Evolutionary conservation across 2,888 invertebrate genomes (phyloP), one percentile per base, ranked within the genome.

Genomic region (Tanytarsus gracilentus): DNA sequence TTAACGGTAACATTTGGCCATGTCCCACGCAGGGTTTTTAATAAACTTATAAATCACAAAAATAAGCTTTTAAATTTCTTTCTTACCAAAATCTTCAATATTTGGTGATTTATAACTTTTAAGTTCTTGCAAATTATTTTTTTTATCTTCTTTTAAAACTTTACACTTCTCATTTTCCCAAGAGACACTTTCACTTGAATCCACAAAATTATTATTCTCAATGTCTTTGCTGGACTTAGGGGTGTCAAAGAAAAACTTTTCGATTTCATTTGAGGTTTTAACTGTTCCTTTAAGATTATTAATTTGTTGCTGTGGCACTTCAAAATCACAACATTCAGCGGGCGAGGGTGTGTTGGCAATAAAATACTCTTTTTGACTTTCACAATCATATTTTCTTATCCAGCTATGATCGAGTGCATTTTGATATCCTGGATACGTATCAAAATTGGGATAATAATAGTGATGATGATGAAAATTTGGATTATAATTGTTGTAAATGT

Each of bases 391-490:
- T 26, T 60, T 60, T 25, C 36, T 30, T 7, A 30, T 23, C 60
- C 60, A 60, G 36, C 26, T 60, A n/a, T 50, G 25, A 6, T 50
- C 44, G 4, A 18, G 1, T 39, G 53, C 23, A 16, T 16, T 18
- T 21, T 23, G 29, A 9, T 58, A 21, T 8, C 50, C 36, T 18
- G 21, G 27, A 23, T 50, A 50, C 21, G n/a, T 36, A 36, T 21
- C 29, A 7, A 40, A 29, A 25, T 49, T 60, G 2, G 36, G 49
- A 25, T 60, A 60, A 11, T 60, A 60, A 36, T 50, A 50, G 16
- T 60, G 60, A 50, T 60, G 50, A 36, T 60, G 50, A 27, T 60
- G 60, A 36, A 16, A 60, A 33, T 60, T 60, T 29, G 60, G 60
- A 36, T 50, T 60, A 26, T 49, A 60, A 30, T 60, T 60, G 50